Base-by-base conservation (phyloP, 2,797 vertebrate genomes). In the Champsocephalus esox region DNA sequence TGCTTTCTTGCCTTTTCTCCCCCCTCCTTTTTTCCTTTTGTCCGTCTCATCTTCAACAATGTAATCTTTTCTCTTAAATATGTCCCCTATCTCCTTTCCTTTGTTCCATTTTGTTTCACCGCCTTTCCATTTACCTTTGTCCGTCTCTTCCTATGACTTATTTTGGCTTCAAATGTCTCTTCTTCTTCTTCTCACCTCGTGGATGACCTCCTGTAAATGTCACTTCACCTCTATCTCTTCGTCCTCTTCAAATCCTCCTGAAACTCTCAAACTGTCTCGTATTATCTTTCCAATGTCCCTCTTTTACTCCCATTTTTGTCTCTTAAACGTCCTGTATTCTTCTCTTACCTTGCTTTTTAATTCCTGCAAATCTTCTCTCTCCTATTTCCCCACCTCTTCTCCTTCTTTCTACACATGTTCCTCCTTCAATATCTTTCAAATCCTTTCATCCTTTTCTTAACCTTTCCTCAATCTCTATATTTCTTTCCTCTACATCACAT, bases 1-100 rank as follows among this genome's bases (percentile, higher is more conserved):
- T 87, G 80, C 87, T 88, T 79, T 93, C 83, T 84, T 86, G 86
- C 89, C 83, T 66, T 78, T 73, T 64, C 21, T 34, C 57, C 46
- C 63, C 54, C 32, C 63, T 41, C 38, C 32, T 52, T 64, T 51
- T 16, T 38, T 61, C 56, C 38, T 8, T 54, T 34, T 50, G 12
- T 67, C 63, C 52, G 34, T 73, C 10, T 65, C 64, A 70, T 70
- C n/a, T 54, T 60, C 46, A 48, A 82, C 48, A 6, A 82, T 66
- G 48, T 71, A 45, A 88, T 61, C 41, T 66, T 45, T 38, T 50
- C 34, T 50, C 64, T 14, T 65, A 52, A 76, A 69, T 66, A 34
- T 90, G 51, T 82, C 73, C 13, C 19, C 17, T 55, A 44, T n/a
- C 17, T 58, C 52, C 11, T 8, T 9, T 70, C 43, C 4, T 44